Conservation (phyloP, 2,113 vertebrate genomes). For the Pycnonotus jocosus region DNA sequence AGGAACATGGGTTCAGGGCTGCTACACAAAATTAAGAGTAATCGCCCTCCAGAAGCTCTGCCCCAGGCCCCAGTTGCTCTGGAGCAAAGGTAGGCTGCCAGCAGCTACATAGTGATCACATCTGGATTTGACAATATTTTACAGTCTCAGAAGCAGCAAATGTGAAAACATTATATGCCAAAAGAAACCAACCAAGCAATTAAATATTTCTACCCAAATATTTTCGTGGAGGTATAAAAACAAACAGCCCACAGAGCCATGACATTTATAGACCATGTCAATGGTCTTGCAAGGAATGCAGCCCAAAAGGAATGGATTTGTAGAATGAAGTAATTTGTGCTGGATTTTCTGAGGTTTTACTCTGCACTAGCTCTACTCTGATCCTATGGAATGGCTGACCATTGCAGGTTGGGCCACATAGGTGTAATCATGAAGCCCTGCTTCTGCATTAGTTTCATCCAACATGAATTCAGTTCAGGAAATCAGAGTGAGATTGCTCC, state of each 20-base stretch:
- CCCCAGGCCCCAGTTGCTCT: neutral
- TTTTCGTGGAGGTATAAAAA: neutral
- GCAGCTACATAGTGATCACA: neutral
- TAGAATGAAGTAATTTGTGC: neutral
- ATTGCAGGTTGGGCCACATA: neutral
- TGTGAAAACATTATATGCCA: neutral
- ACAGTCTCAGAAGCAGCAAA: neutral
- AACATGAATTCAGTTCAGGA: neutral
- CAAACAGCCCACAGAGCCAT: neutral
- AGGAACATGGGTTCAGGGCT: neutral
- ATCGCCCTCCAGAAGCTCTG: neutral
- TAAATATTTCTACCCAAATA: neutral
- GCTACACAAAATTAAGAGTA: neutral
- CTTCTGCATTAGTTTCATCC: neutral
- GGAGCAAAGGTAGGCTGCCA: neutral
- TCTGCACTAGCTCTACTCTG: neutral
- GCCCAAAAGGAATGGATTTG: neutral
- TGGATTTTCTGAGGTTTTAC: neutral
- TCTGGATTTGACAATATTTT: neutral
- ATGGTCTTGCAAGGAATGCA: neutral
- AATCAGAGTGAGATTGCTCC: neutral
- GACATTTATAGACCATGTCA: neutral
- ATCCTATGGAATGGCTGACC: neutral
- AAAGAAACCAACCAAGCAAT: neutral
- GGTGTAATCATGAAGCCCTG: neutral